Percentiles rank a stretch among this genome's conserved stretches.
Evolutionary conservation across 2,113 vertebrate genomes (phyloP).

Genomic region (Stigmatopora argus): DNA sequence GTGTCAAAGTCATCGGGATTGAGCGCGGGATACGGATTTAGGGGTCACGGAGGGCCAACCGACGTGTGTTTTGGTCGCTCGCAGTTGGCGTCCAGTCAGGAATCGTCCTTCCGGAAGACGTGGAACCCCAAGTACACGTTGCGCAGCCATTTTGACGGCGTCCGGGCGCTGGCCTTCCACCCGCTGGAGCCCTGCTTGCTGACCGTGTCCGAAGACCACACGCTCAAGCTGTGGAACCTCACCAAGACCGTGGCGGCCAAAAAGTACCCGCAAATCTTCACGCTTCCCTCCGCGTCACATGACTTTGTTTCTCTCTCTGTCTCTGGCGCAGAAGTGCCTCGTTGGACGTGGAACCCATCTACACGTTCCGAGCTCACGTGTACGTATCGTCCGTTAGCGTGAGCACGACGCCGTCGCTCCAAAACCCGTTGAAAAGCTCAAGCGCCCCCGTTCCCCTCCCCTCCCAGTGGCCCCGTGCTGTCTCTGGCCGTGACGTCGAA

Average conservation of each 20-base stretch:
- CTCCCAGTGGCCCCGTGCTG: slow-evolving; percentile 84
- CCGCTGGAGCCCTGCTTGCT: slow-evolving; percentile 94
- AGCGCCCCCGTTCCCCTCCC: not conserved
- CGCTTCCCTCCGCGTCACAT: not conserved
- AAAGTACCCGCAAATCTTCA: slow-evolving; percentile 71
- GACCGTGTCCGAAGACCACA: slow-evolving; percentile 97
- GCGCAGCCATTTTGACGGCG: slow-evolving; percentile 96
- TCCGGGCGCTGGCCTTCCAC: slow-evolving; percentile 93
- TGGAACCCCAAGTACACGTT: slow-evolving; percentile 98
- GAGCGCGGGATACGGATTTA: too few species aligned
- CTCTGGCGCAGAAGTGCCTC: slow-evolving; percentile 86
- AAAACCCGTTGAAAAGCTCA: not conserved
- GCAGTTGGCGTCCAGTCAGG: slow-evolving; percentile 91
- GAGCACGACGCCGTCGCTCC: too few species aligned
- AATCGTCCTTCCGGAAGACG: slow-evolving; percentile 95
- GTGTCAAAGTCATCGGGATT: too few species aligned
- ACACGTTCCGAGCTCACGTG: slow-evolving; percentile 96
- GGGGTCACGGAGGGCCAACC: not conserved
- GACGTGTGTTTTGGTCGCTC: too few species aligned
- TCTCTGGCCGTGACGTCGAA: slow-evolving; percentile 88
- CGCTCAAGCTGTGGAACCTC: slow-evolving; percentile 97
- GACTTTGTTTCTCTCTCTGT: slow-evolving; percentile 33
- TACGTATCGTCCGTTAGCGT: slow-evolving; percentile 66
- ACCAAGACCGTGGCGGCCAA: slow-evolving; percentile 99
- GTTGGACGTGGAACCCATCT: slow-evolving; percentile 97